Base-by-base conservation (phyloP, 53 echinoderm and acorn worm species). In the Apostichopus leukothele region DNA sequence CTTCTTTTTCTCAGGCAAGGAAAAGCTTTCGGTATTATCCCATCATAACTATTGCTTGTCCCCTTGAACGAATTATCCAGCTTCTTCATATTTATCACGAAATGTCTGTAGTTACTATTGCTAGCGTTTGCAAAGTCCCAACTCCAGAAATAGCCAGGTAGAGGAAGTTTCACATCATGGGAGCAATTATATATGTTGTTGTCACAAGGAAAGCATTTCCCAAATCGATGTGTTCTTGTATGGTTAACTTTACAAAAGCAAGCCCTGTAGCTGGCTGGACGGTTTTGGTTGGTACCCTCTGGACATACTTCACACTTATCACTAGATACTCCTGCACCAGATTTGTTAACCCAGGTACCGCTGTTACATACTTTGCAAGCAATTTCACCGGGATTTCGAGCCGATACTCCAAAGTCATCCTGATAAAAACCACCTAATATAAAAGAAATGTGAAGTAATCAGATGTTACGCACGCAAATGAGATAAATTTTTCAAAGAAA, bases 371-470 rank as follows among this genome's bases (percentile, higher is more conserved):
- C 5, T n/a, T 81, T 81, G 60, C 81, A 81, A 14, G 19, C 59
- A n/a, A 21, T 23, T 7, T 81, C 54, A 59, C 19, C 21, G 51
- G 81, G 81, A 10, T 59, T 54, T n/a, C 22, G 5, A 20, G 55
- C 8, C 16, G 81, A 14, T 51, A 55, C 23, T 7, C 81, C 81
- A 81, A 81, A 55, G 53, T 81, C 57, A 81, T 81, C 81, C 25
- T 81, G 81, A 23, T 81, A 81, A 59, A 81, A 81, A 1, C 81
- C 81, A 22, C 81, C 81, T 81, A 22, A 1, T 4, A 57, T 57
- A 9, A 57, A 9, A 57, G 8, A 57, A 57, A 57, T 57, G 39
- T 39, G 39, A 39, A 39, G 39, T 39, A 3, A 39, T 39, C 39
- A 39, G 39, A 39, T 39, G 3, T 39, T 39, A 39, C 39, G 39